Evolutionary conservation across 2,113 vertebrate genomes (phyloP).

Genomic region (Phaethornis superciliosus): DNA sequence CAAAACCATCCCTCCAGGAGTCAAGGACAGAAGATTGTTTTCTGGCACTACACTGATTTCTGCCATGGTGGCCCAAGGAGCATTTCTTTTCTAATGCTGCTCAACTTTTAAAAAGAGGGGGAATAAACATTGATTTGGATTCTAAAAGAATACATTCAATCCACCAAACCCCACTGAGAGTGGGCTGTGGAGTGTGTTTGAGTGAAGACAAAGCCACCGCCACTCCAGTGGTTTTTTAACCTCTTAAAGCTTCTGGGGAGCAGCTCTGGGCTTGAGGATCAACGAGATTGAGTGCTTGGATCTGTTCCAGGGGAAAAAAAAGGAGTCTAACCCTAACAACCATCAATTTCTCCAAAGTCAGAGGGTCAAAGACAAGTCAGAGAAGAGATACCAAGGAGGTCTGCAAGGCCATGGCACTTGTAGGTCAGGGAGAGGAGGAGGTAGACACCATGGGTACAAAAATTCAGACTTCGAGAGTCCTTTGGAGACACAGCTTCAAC

Average conservation of each 20-base stretch:
- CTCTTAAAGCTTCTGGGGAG: neutral
- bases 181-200: neutral
- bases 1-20: neutral
- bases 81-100: neutral
- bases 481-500: neutral
- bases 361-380: rapidly evolving
- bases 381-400: neutral
- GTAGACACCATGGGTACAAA: no score
- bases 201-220: neutral
- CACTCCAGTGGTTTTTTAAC: neutral
- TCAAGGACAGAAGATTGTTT: neutral
- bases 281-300: neutral
- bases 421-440: no score
- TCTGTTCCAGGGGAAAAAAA: neutral
- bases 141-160: neutral
- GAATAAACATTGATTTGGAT: neutral
- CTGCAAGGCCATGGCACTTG: neutral
- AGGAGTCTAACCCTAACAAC: neutral
- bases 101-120: no score
- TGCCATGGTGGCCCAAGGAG: neutral
- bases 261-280: neutral
- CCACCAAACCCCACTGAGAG: neutral
- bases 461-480: neutral
- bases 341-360: neutral
- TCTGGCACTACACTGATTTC: rapidly evolving